A percentile compares a stretch with the other conserved stretches of the same genome.
Conservation (phyloP, 2,888 invertebrate species). For the Nasonia oneida region DNA sequence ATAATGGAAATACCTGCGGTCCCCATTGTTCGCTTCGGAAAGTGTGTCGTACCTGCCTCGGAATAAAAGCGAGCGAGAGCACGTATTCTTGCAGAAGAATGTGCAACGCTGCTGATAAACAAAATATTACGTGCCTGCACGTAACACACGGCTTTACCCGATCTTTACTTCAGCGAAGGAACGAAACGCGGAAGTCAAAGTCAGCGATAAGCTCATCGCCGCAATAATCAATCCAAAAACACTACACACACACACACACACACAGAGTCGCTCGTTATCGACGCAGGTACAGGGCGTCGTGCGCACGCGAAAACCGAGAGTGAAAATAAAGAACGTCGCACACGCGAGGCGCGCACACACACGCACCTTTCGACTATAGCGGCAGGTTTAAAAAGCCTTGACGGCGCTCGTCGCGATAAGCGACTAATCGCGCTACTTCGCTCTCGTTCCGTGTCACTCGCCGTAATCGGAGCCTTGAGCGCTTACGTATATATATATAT, state of each 20-base stretch:
- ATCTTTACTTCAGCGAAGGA: too few species aligned
- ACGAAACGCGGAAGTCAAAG: too few species aligned
- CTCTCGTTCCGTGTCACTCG: constrained; percentile 16
- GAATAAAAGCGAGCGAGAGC: background rate
- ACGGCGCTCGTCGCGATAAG: constrained; percentile 12
- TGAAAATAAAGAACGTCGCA: constrained; percentile 1
- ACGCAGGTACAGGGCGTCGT: background rate
- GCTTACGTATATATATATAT: background rate
- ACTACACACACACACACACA: background rate
- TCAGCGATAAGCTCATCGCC: too few species aligned
- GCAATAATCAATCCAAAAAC: too few species aligned
- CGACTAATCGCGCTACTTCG: constrained; percentile 30
- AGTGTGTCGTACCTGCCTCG: background rate
- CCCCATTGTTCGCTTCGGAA: background rate
- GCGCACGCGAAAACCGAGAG: background rate
- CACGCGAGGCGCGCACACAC: background rate
- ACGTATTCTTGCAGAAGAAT: background rate
- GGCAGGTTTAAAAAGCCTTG: constrained; percentile 13
- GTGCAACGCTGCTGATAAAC: background rate
- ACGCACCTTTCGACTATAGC: background rate
- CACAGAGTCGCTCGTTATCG: background rate
- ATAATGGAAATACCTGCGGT: background rate
- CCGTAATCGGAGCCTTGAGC: constrained; percentile 37
- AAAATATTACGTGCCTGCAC: too few species aligned
- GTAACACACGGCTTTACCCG: too few species aligned